Evolutionary conservation across 1,140 invertebrate species (phyloP).

Genomic region (Drosophila orosa): DNA sequence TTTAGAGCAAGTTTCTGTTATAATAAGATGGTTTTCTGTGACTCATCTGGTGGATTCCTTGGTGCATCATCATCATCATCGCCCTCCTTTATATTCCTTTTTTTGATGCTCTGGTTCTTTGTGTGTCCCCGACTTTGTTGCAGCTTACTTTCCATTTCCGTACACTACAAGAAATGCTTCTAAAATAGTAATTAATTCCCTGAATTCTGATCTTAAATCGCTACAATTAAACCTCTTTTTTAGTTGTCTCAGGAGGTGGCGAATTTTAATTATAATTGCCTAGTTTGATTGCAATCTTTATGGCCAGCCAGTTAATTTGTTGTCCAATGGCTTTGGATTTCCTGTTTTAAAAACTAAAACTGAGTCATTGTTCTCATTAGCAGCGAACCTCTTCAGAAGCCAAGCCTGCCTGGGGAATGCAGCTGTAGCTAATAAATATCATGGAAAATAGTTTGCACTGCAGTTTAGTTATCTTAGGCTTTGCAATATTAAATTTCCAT

Average conservation of each 20-base stretch:
- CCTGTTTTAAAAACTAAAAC: conserved; percentile 35
- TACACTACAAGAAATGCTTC: conserved; percentile 24
- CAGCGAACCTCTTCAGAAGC: not conserved
- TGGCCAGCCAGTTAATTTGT: conserved; percentile 19
- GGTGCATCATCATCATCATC: conserved; percentile 35
- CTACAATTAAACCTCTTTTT: not conserved
- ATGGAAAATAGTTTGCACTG: conserved; percentile 1
- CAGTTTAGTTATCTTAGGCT: not conserved
- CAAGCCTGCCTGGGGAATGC: not conserved
- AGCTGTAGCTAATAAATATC: not conserved
- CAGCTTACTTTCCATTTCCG: conserved; percentile 33
- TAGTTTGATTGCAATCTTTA: conserved; percentile 43
- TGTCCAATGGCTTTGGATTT: conserved; percentile 21
- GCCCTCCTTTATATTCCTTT: conserved; percentile 16
- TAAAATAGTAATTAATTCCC: conserved; percentile 5
- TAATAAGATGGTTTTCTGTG: conserved; percentile 15
- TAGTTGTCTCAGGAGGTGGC: conserved; percentile 29
- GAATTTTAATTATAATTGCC: conserved; percentile 46
- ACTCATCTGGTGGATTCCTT: conserved; percentile 27
- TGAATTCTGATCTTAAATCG: conserved; percentile 11
- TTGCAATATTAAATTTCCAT: not conserved
- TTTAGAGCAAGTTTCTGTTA: not conserved
- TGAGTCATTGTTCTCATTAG: conserved; percentile 30
- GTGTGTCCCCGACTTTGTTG: conserved; percentile 37
- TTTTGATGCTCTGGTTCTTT: conserved; percentile 20